phyloP scores from a whole-genome alignment of 2,888 invertebrate species.

The Epinotia ramella region DNA sequence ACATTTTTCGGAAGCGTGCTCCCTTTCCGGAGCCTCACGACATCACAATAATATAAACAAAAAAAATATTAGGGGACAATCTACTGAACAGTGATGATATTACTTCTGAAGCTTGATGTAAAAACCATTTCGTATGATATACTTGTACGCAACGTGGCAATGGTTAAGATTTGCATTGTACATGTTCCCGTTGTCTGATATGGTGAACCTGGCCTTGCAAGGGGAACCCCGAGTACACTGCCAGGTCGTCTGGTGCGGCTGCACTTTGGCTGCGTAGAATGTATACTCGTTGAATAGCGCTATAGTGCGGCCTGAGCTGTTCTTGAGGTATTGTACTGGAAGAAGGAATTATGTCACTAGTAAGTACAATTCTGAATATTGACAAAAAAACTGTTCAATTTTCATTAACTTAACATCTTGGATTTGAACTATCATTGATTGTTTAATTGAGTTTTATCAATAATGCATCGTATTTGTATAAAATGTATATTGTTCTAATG shows the following conservation, averaged over 20 bases:
- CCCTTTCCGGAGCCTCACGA: neutral
- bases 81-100: neutral
- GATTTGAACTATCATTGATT: no score
- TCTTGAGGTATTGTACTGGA: slow-evolving; percentile 30
- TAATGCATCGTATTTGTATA: no score
- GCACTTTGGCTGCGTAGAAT: slow-evolving; percentile 53
- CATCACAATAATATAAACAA: neutral
- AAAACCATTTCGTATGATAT: slow-evolving; percentile 43
- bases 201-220: slow-evolving; percentile 55
- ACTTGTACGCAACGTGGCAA: slow-evolving; percentile 47
- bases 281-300: slow-evolving; percentile 54
- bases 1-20: no score
- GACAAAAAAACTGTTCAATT: no score
- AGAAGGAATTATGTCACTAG: neutral
- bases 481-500: no score
- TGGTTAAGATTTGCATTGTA: slow-evolving; percentile 43
- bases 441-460: no score
- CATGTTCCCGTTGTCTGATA: slow-evolving; percentile 37
- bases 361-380: neutral
- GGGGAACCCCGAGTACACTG: slow-evolving; percentile 15
- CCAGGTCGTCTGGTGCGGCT: neutral
- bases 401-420: no score
- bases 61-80: no score
- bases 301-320: slow-evolving; percentile 6
- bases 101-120: slow-evolving; percentile 26